Base-by-base conservation (phyloP, 2,113 vertebrate species). In the Lepisosteus oculatus region DNA sequence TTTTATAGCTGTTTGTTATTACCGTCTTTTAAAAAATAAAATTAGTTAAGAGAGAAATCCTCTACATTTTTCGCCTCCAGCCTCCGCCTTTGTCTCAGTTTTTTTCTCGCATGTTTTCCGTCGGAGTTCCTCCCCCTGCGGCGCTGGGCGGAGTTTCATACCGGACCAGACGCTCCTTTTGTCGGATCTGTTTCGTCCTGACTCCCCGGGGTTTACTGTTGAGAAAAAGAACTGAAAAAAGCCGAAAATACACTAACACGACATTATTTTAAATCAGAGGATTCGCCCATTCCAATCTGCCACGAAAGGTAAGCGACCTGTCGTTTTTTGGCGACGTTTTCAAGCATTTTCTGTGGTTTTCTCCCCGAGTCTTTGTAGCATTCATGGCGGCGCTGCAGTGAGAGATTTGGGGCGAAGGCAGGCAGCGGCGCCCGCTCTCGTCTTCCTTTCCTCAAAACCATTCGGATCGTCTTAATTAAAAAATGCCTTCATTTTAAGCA, bases 111-210 rank as follows among this genome's bases (percentile, higher is more conserved):
- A 81, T 84, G 84, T 89, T 90, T 87, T 85, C 85, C 82, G 83
- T 70, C 76, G 83, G 90, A 91, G 91, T 89, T 93, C 90, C 91
- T 93, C 91, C 91, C 91, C 91, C 91, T 90, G 90, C 91, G 91
- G 90, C 90, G 90, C 89, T 82, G 91, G 91, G 91, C 90, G 91
- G 91, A 90, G 91, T 91, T 92, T 91, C 91, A 89, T 87, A 89
- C 91, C 91, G 90, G 87, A 90, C 85, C 79, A 92, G 89, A 91
- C 90, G 91, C 91, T 93, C 86, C 89, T 92, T 90, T 89, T 89
- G 91, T 91, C 90, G 91, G 91, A 89, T 91, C 78, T 86, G 81
- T 88, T 89, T 90, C 86, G 88, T 90, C 83, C 81, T 80, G 90
- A 88, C 87, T 92, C 91, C 91, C 90, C 88, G 90, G 90, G 87